Evolutionary conservation across 2,888 invertebrate genomes (phyloP).

Genomic region (Cartodere bifasciata): DNA sequence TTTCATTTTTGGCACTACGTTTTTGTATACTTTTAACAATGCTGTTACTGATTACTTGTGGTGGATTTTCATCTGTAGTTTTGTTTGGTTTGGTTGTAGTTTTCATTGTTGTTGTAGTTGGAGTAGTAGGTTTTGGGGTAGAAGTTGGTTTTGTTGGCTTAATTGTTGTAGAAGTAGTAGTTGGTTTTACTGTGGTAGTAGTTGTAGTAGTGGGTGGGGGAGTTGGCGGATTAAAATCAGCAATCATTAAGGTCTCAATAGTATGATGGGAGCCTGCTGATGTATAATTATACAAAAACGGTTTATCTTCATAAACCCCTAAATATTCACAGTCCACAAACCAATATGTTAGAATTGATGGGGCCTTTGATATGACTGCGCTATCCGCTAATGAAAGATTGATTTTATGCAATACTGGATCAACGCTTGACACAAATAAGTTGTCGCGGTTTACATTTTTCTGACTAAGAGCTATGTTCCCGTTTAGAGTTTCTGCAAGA

Average conservation of each 20-base stretch:
- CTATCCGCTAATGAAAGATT: slow-evolving; percentile 47
- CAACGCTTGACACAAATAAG: slow-evolving; percentile 51
- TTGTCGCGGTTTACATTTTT: slow-evolving; percentile 41
- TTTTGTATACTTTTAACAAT: slow-evolving; percentile 16
- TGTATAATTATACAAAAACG: slow-evolving; percentile 50
- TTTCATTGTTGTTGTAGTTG: slow-evolving; percentile 3
- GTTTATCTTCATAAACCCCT: slow-evolving; percentile 48
- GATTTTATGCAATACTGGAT: slow-evolving; percentile 45
- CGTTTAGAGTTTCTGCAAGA: slow-evolving; percentile 51
- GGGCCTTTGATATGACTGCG: slow-evolving; percentile 43
- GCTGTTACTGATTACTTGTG: slow-evolving; percentile 10
- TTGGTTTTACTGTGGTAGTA: slow-evolving; percentile 25
- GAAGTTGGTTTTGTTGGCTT: slow-evolving; percentile 12
- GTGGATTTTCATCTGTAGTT: slow-evolving; percentile 9
- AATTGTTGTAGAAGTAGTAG: slow-evolving; percentile 26
- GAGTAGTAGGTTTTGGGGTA: slow-evolving; percentile 11
- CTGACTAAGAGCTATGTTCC: slow-evolving; percentile 52
- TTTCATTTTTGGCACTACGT: slow-evolving; percentile 3
- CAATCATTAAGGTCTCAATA: slow-evolving; percentile 59
- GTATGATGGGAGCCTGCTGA: slow-evolving; percentile 45
- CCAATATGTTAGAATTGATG: slow-evolving; percentile 56
- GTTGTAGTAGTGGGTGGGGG: slow-evolving; percentile 30
- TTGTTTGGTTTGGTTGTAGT: slow-evolving; percentile 10
- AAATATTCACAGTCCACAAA: slow-evolving; percentile 64
- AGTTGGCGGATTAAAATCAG: slow-evolving; percentile 48